Conservation (phyloP, 1,140 invertebrate species). For the Protaetia brevitarsis region DNA sequence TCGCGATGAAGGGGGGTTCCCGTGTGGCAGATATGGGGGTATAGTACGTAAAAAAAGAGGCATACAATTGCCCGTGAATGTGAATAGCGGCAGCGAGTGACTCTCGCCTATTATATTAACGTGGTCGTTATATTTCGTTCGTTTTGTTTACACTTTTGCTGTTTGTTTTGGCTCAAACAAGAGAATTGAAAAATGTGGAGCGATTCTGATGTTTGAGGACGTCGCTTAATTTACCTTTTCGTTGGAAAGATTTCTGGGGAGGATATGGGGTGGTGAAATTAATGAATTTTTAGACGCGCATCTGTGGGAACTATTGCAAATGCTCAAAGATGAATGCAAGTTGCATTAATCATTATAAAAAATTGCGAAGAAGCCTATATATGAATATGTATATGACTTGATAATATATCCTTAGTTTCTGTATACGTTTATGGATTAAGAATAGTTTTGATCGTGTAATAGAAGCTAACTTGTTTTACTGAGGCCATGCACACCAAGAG, state of each 20-base stretch:
- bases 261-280: neutral
- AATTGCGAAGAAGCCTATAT: no score
- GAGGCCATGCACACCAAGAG: no score
- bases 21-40: neutral
- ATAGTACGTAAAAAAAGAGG: no score
- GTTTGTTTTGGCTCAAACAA: neutral
- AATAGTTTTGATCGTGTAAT: no score
- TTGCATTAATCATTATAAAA: neutral
- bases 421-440: no score
- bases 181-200: neutral
- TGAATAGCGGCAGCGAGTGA: neutral
- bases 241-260: neutral
- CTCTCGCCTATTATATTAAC: neutral
- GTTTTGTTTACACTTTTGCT: neutral
- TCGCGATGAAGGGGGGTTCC: neutral
- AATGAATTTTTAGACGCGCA: neutral
- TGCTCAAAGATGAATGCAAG: neutral
- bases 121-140: neutral
- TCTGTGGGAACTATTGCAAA: neutral
- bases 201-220: neutral
- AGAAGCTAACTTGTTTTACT: no score
- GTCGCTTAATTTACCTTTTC: neutral
- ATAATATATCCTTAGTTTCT: no score
- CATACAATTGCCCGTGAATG: conserved; percentile 1
- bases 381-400: no score